Evolutionary conservation across 37 sponge, comb jelly and placozoan species (phyloP), one percentile per base, ranked within the genome.

Genomic region (Axinella damicornis): DNA sequence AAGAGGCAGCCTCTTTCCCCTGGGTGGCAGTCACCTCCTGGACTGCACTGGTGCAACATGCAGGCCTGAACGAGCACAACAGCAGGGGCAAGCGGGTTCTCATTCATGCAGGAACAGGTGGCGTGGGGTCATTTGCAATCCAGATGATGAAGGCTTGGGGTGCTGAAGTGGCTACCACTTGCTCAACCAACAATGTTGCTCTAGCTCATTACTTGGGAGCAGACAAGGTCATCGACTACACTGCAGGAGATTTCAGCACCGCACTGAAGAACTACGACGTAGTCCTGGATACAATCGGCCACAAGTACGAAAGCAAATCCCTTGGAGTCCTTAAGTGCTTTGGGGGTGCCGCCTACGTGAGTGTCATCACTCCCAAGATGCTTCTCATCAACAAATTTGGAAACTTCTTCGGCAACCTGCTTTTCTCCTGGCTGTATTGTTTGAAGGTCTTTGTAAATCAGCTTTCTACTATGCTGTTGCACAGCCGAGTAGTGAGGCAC

Each of bases 61-160:
- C 88, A 20, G 95, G 95, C 31, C 82, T 94, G 37, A 84, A 62
- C 36, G 57, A 17, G 0, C 24, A 62, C 53, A 91, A 85, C 40
- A 60, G 85, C 25, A 28, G 59, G 17, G 92, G 92, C 5, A 94
- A 94, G 73, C 83, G 71, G 38, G 82, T 94, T 1, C 79, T 94
- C 5, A 88, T 94, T 41, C 89, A 87, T 39, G 88, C 60, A 35
- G 94, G 94, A 5, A 81, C 91, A 11, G 94, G 95, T 33, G 95
- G 95, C 0, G 87, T 90, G 36, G 95, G 95, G 5, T 80, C 77
- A 6, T 94, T 94, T 84, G 91, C 95, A 0, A 73, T 94, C 37
- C 95, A 94, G 75, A 54, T 94, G 31, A 74, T 94, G 73, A 94
- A 94, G 85, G 87, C 92, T 11, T 94, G 95, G 95, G 95, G 91